phyloP scores from a whole-genome alignment of 2,797 vertebrate genomes.

The Antrozous pallidus region DNA sequence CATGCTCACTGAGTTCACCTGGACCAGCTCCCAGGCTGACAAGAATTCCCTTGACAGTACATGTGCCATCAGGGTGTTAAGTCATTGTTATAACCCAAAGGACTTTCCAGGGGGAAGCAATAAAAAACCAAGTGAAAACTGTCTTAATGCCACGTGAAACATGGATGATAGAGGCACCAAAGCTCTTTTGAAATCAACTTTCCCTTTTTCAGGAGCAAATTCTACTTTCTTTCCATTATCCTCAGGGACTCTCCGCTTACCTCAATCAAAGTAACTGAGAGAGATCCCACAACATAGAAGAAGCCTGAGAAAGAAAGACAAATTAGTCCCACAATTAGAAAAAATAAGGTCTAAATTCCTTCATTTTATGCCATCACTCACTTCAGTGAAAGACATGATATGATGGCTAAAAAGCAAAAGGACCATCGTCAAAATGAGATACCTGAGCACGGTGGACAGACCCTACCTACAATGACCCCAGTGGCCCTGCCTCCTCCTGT shows the following conservation, averaged over 20 bases:
- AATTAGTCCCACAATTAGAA: background rate
- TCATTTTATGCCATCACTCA: background rate
- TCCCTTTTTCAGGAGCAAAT: background rate
- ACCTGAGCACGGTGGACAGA: background rate
- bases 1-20: background rate
- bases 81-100: background rate
- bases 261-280: background rate
- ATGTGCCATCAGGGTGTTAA: background rate
- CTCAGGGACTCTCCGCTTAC: background rate
- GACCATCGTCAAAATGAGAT: background rate
- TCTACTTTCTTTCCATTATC: background rate
- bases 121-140: constrained; percentile 2
- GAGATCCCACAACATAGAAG: background rate
- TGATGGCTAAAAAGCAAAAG: background rate
- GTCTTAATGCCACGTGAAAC: background rate
- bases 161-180: background rate
- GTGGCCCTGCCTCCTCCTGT: accelerated
- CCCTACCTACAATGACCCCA: background rate
- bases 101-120: constrained; percentile 32
- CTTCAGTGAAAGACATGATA: background rate
- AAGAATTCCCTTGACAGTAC: background rate
- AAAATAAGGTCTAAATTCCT: background rate
- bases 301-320: background rate
- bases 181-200: background rate
- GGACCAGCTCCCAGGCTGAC: background rate